A percentile compares a stretch with the other conserved stretches of the same genome.
These are phyloP conservation scores for Neoaliturus tenellus DNA, from an alignment of 2,888 invertebrate species.

Conservation along the genomic window DNA sequence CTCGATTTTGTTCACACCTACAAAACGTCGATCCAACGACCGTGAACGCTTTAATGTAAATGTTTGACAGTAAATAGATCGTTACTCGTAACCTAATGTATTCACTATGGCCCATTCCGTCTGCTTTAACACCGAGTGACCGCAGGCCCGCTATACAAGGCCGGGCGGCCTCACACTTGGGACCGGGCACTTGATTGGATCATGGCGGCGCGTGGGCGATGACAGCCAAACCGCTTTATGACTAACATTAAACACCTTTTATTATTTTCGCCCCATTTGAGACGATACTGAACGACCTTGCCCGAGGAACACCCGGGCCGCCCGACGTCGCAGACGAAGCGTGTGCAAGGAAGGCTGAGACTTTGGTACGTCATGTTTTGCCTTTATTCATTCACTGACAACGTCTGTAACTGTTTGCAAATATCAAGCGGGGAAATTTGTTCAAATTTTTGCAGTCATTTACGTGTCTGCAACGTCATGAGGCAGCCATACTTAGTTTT, in stretches of 20 bases:
- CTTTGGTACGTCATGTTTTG: too few species aligned
- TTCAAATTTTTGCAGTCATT: too few species aligned
- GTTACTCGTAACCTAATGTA: not conserved
- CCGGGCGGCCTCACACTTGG: not conserved
- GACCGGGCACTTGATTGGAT: not conserved
- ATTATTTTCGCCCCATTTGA: not conserved
- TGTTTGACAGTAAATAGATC: not conserved
- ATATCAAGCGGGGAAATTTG: too few species aligned
- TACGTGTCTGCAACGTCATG: too few species aligned
- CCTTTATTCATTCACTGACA: too few species aligned
- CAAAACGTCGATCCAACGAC: not conserved
- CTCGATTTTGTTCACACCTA: too few species aligned
- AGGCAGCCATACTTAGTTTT: too few species aligned
- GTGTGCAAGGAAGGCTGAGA: too few species aligned
- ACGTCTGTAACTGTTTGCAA: too few species aligned
- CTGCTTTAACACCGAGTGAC: not conserved
- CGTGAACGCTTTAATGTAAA: not conserved
- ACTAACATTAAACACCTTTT: slow-evolving; percentile 6
- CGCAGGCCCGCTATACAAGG: not conserved
- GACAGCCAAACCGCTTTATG: not conserved
- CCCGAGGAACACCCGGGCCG: too few species aligned
- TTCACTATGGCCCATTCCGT: not conserved
- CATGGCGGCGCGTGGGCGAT: not conserved
- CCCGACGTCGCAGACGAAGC: too few species aligned
- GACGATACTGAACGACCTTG: not conserved